phyloP scores from a whole-genome alignment of 1,140 invertebrate genomes.

The Probaryconus sp. region DNA sequence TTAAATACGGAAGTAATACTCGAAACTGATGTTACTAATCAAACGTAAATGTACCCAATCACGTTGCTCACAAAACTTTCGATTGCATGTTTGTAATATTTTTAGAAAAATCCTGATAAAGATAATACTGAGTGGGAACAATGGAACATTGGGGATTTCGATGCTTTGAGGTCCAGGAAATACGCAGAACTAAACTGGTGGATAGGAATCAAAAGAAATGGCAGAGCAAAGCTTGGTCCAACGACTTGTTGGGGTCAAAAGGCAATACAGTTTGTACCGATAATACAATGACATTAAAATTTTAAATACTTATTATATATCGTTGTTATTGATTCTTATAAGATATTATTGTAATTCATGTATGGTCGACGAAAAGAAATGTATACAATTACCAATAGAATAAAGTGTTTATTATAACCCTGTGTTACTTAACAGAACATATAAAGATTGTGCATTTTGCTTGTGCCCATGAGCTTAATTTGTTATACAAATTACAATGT shows the following conservation, averaged over 20 bases:
- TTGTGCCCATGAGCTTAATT: conserved; percentile 71
- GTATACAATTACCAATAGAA: conserved; percentile 61
- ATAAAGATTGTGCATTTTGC: conserved; percentile 73
- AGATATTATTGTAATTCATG: no score
- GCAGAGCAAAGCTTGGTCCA: conserved; percentile 80
- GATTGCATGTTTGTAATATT: conserved; percentile 6
- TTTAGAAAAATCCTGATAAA: conserved; percentile 77
- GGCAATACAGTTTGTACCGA: conserved; percentile 80
- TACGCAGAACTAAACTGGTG: conserved; percentile 82
- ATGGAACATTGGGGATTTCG: conserved; percentile 79
- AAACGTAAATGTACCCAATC: no score
- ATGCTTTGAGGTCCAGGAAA: conserved; percentile 81
- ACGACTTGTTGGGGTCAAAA: conserved; percentile 82
- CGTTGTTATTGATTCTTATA: no score
- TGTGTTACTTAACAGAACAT: conserved; percentile 70
- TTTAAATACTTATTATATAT: no score
- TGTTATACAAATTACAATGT: conserved; percentile 60
- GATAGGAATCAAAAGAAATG: conserved; percentile 82
- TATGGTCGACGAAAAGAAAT: no score
- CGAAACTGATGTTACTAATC: no score
- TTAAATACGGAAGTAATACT: background rate
- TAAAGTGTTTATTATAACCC: conserved; percentile 74
- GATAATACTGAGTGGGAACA: conserved; percentile 81
- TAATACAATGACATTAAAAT: conserved; percentile 56
- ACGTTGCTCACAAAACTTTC: no score